phyloP scores from a whole-genome alignment of 2,797 vertebrate species.

The Chromobotia macracanthus region DNA sequence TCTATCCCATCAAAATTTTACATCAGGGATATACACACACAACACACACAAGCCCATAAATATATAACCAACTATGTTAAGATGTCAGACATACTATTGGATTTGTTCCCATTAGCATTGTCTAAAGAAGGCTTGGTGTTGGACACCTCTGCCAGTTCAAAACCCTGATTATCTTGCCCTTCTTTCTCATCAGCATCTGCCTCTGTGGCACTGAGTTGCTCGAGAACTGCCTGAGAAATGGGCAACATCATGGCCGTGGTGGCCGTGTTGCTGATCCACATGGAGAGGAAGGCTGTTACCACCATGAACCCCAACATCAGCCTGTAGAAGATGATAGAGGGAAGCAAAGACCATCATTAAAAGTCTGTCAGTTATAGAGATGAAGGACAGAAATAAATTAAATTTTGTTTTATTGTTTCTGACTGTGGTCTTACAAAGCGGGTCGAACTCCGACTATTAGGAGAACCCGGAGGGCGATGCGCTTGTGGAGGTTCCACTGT shows the following conservation, averaged over 20 bases:
- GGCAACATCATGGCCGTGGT: constrained; percentile 97
- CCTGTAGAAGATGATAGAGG: constrained; percentile 64
- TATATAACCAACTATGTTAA: constrained; percentile 1
- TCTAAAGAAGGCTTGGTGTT: constrained; percentile 5
- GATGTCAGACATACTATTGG: constrained; percentile 20
- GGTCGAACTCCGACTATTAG: constrained; percentile 88
- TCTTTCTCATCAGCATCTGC: constrained; percentile 48
- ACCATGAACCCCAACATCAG: constrained; percentile 93
- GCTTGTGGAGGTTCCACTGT: constrained; percentile 89
- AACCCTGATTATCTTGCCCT: constrained; percentile 61
- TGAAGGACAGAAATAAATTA: background rate
- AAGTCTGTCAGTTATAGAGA: background rate
- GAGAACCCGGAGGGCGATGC: constrained; percentile 87
- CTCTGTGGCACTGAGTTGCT: constrained; percentile 82
- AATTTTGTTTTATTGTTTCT: background rate
- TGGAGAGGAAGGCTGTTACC: constrained; percentile 91
- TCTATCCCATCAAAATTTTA: no score
- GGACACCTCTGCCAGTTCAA: constrained; percentile 64
- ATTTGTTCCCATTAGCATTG: constrained; percentile 7
- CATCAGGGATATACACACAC: no score
- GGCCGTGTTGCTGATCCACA: constrained; percentile 99
- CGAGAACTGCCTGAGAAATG: constrained; percentile 85
- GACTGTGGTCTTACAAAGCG: constrained; percentile 83
- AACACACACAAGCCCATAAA: no score
- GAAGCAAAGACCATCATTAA: background rate